These are phyloP conservation scores for Eupithecia dodoneata DNA, from an alignment of 2,888 invertebrate species.

Conservation along the genomic window DNA sequence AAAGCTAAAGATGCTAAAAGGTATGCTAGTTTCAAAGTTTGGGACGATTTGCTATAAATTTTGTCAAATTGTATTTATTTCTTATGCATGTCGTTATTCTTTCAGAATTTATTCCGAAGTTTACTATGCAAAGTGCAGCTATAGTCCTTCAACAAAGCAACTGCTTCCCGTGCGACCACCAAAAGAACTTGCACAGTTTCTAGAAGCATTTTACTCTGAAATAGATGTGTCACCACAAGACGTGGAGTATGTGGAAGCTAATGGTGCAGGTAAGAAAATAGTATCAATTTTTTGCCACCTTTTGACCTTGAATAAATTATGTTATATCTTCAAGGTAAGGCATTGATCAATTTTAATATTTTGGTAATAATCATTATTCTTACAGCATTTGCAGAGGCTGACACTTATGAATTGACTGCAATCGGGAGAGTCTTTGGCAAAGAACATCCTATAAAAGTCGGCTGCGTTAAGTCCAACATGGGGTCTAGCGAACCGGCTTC, in stretches of 20 bases:
- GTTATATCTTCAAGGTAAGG: background rate
- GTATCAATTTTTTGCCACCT: background rate
- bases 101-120: slow-evolving; percentile 85
- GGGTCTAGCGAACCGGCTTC: slow-evolving; percentile 61
- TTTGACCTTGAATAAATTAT: background rate
- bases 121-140: slow-evolving; percentile 86
- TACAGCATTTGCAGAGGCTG: slow-evolving; percentile 80
- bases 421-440: slow-evolving; percentile 81
- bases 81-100: slow-evolving; percentile 16
- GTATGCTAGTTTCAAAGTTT: slow-evolving; percentile 42
- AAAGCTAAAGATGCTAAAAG: slow-evolving; percentile 84
- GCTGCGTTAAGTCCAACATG: slow-evolving; percentile 63
- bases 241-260: slow-evolving; percentile 91
- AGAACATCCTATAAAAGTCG: slow-evolving; percentile 80
- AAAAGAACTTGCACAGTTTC: slow-evolving; percentile 68
- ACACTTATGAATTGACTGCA: slow-evolving; percentile 85
- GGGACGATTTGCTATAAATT: background rate
- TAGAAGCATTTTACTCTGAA: slow-evolving; percentile 83
- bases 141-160: slow-evolving; percentile 34
- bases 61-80: background rate
- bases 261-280: slow-evolving; percentile 85
- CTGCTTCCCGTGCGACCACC: slow-evolving; percentile 47
- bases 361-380: background rate
- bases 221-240: slow-evolving; percentile 86
- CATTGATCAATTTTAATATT: background rate